A percentile compares a stretch with the other conserved stretches of the same genome.
phyloP scores from a whole-genome alignment of 2,797 vertebrate species.

The Sorex maritimensis region DNA sequence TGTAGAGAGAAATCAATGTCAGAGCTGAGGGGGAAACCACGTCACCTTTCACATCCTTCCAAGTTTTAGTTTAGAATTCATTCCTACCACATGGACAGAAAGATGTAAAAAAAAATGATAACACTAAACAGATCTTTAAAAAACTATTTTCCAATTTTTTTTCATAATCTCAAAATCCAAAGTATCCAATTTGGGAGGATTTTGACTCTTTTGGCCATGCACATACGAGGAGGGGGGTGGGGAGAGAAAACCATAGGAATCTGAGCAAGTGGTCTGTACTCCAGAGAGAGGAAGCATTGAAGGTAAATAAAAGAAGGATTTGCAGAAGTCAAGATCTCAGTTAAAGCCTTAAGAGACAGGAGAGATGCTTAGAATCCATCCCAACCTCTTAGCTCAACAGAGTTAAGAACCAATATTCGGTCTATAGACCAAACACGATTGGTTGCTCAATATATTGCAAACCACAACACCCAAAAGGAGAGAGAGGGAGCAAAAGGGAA shows the following conservation, averaged over 20 bases:
- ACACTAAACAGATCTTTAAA: background rate
- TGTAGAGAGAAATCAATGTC: slow-evolving; percentile 57
- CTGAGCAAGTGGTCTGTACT: background rate
- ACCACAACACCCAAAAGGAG: too few relatives aligned
- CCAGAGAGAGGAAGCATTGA: background rate
- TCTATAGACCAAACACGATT: too few relatives aligned
- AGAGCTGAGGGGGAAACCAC: slow-evolving; percentile 45
- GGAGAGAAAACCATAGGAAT: background rate
- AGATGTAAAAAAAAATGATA: background rate
- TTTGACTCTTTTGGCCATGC: background rate
- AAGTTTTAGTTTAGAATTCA: slow-evolving; percentile 25
- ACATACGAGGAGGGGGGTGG: background rate
- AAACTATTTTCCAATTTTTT: background rate
- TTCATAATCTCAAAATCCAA: slow-evolving; percentile 29
- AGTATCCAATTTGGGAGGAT: background rate
- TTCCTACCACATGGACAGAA: background rate
- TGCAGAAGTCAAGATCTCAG: background rate
- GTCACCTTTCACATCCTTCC: slow-evolving; percentile 51
- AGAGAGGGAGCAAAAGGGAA: too few relatives aligned
- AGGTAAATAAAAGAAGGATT: background rate
- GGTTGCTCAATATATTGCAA: too few relatives aligned
- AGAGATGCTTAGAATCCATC: background rate
- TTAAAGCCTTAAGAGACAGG: slow-evolving; percentile 9
- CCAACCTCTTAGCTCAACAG: background rate
- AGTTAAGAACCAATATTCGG: background rate